Base-by-base conservation (phyloP, 2,888 invertebrate species). In the Tetragonula carbonaria region DNA sequence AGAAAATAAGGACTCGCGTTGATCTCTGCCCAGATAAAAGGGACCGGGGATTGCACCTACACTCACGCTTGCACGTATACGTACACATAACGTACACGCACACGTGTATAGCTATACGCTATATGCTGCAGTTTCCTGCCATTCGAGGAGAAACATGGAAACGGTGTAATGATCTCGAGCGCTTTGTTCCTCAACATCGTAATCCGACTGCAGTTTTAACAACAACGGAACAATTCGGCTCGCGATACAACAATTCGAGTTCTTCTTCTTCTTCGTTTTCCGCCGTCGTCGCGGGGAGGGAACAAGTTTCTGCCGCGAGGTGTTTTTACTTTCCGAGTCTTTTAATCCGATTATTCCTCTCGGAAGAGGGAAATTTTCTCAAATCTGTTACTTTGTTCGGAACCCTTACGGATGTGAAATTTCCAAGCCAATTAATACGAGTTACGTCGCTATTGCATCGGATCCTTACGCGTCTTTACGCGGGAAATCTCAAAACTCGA, bases 151-250 rank as follows among this genome's bases (percentile, higher is more conserved):
- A 73, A 73, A 51, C 62, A 80, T 33, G 68, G 63, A 67, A 33
- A 63, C 81, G 21, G 55, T 55, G 55, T 82, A 80, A 87, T 75
- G 86, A 87, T 82, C 78, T 82, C 74, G 74, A 82, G 74, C 53
- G 78, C 78, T 76, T 87, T 84, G 78, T 85, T 68, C 74, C 57
- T 21, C 53, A 28, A 53, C 33, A 59, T 59, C 50, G 63, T 74
- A 59, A 71, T 57, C 18, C 67, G 50, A 21, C 51, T 51, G 50
- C 50, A 63, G 55, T 55, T 82, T 74, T 21, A 74, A 63, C 53
- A 63, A 63, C 53, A 67, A 66, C 57, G 38, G 38, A 45, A 68
- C 53, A 11, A 68, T 14, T 28, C 21, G 23, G 14, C n/a, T 33
- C 16, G n/a, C 16, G n/a, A n/a, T 66, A 57, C 14, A 45, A 38